Base-by-base conservation (phyloP, 2,888 invertebrate species). In the Abscondita cerata region DNA sequence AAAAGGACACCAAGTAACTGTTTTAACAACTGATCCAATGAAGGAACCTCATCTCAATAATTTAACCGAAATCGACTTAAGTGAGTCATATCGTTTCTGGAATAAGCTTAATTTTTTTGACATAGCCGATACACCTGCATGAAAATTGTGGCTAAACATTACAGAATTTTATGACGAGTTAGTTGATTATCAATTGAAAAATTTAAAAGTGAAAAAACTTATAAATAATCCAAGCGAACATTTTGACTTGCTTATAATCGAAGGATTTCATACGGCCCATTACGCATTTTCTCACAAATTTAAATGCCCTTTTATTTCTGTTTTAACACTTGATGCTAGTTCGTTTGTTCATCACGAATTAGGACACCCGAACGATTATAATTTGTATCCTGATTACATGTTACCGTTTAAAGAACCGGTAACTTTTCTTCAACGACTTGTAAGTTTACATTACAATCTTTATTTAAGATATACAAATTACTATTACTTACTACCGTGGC, bases 171-270 rank as follows among this genome's bases (percentile, higher is more conserved):
- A 4, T 25, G 6, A 2, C 2, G 33, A 11, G 3, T 2, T 2
- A 6, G 15, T 9, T 5, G 63, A 63, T 12, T 9, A 52, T 15
- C 65, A 65, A 46, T 19, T 65, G n/a, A 20, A 13, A 11, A 70
- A 72, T 36, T 68, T 72, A 67, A n/a, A 72, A 61, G 74, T 78
- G 2, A 72, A 75, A 64, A 65, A 72, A 38, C 55, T 78, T n/a
- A 74, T 78, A 15, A 65, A 75, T n/a, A 70, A 76, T 61, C 56
- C 70, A 34, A 69, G 66, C 80, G 75, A 83, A 66, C 79, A 80
- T 57, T 87, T 86, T 66, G 87, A 87, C 72, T 70, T 86, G 20
- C 82, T 86, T 0, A 76, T 87, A 34, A 80, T 83, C 1, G 87
- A 87, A 74, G 81, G 82, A 11, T 79, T 85, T 6, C 77, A 82